Conservation (phyloP, 2,888 invertebrate species). For the Spisula solida region DNA sequence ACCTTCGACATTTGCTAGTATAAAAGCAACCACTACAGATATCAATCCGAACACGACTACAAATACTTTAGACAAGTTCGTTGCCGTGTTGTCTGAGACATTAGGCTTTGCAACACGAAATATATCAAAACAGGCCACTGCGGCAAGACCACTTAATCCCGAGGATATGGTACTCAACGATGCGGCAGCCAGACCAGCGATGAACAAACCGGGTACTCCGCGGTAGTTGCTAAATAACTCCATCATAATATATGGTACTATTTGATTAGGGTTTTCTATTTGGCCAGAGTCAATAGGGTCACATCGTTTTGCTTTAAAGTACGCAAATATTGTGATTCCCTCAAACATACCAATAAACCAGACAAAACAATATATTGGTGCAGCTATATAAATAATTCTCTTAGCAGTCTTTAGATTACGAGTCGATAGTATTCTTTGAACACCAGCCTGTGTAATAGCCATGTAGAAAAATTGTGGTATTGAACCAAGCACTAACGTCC, state of each 20-base stretch:
- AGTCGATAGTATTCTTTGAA: conserved; percentile 45
- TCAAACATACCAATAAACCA: conserved; percentile 11
- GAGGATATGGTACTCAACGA: conserved; percentile 48
- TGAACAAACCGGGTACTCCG: conserved; percentile 41
- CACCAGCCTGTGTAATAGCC: conserved; percentile 32
- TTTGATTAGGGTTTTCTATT: conserved; percentile 39
- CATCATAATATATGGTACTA: conserved; percentile 25
- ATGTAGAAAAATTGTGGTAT: conserved; percentile 27
- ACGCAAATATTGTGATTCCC: conserved; percentile 35
- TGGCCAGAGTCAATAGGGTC: conserved; percentile 39
- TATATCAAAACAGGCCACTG: conserved; percentile 33
- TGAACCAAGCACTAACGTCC: conserved; percentile 43
- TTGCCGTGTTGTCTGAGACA: conserved; percentile 7
- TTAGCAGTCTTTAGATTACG: conserved; percentile 27
- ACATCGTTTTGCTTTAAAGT: conserved; percentile 43
- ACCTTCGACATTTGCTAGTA: conserved; percentile 44
- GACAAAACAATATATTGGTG: conserved; percentile 33
- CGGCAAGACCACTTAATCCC: conserved; percentile 39
- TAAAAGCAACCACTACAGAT: conserved; percentile 33
- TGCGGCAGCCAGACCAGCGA: conserved; percentile 35
- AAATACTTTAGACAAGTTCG: conserved; percentile 35
- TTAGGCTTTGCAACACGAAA: conserved; percentile 11
- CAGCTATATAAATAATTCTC: conserved; percentile 15
- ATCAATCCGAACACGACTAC: conserved; percentile 48
- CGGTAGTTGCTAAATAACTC: conserved; percentile 37